Evolutionary conservation across 1,140 invertebrate species (phyloP).

Genomic region (Pseudomyrmex cubaensis): DNA sequence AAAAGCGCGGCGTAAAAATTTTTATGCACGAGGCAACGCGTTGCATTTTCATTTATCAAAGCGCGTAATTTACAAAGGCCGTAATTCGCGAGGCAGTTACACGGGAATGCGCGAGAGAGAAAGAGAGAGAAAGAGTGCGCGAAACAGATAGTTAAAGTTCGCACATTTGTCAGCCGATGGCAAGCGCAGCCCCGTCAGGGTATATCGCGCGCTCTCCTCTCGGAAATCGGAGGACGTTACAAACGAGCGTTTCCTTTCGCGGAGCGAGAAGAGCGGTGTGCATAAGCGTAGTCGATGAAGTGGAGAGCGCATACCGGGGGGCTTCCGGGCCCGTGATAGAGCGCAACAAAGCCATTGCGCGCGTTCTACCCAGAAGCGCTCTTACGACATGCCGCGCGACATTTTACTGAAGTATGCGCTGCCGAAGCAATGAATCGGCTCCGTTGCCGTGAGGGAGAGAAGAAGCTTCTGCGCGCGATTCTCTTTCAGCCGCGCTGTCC

Average conservation of each 20-base stretch:
- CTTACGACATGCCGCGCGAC: conserved; percentile 35
- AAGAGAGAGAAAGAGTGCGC: neutral
- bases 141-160: conserved; percentile 31
- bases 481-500: too few species aligned
- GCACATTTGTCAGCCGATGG: conserved; percentile 49
- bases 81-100: conserved; percentile 10
- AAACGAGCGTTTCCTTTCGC: conserved; percentile 53
- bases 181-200: conserved; percentile 22
- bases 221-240: conserved; percentile 22
- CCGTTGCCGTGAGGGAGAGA: too few species aligned
- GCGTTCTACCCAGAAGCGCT: conserved; percentile 45
- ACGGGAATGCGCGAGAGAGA: neutral
- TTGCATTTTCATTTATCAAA: conserved; percentile 39
- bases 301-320: conserved; percentile 33
- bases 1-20: neutral
- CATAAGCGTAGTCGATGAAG: conserved; percentile 45
- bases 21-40: conserved; percentile 4
- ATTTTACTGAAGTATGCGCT: conserved; percentile 41
- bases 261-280: conserved; percentile 1
- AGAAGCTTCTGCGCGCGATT: too few species aligned
- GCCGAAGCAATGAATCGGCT: too few species aligned
- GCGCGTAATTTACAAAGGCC: conserved; percentile 28
- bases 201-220: conserved; percentile 39
- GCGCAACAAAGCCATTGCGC: conserved; percentile 53
- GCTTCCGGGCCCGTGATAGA: conserved; percentile 48